These are phyloP conservation scores for Pelosia muscerda DNA, from an alignment of 2,888 invertebrate species.

Conservation along the genomic window DNA sequence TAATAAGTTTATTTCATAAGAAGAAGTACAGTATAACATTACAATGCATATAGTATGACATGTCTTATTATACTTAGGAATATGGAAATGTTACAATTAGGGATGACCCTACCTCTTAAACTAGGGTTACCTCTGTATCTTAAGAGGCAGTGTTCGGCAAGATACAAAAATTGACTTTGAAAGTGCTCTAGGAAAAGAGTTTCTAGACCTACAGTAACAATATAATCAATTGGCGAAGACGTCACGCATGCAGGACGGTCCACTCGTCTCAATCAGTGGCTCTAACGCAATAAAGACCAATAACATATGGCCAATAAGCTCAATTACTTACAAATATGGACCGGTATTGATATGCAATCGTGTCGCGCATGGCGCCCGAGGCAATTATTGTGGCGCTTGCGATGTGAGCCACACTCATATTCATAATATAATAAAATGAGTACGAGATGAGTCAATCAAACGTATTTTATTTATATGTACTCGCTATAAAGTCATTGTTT, in stretches of 20 bases:
- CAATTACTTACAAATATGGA: conserved; percentile 74
- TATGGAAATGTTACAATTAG: no score
- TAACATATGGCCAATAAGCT: conserved; percentile 70
- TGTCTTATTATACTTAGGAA: no score
- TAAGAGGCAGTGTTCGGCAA: no score
- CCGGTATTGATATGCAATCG: conserved; percentile 80
- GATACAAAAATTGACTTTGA: no score
- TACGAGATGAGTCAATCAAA: neutral
- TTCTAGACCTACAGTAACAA: conserved; percentile 10
- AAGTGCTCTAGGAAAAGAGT: neutral
- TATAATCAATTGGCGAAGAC: conserved; percentile 47
- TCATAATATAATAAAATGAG: neutral
- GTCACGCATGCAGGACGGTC: conserved; percentile 54
- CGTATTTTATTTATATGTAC: neutral
- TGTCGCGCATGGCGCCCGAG: conserved; percentile 71
- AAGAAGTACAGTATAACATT: no score
- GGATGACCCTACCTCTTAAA: no score
- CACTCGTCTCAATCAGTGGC: conserved; percentile 62
- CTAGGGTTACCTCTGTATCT: no score
- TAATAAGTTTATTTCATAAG: no score
- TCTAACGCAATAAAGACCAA: conserved; percentile 78
- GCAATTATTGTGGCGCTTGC: conserved; percentile 68
- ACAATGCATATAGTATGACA: no score
- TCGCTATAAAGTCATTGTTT: no score
- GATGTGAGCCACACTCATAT: conserved; percentile 31